These are phyloP conservation scores for Uropetala carovei DNA, from an alignment of 2,888 invertebrate genomes.

Conservation along the genomic window DNA sequence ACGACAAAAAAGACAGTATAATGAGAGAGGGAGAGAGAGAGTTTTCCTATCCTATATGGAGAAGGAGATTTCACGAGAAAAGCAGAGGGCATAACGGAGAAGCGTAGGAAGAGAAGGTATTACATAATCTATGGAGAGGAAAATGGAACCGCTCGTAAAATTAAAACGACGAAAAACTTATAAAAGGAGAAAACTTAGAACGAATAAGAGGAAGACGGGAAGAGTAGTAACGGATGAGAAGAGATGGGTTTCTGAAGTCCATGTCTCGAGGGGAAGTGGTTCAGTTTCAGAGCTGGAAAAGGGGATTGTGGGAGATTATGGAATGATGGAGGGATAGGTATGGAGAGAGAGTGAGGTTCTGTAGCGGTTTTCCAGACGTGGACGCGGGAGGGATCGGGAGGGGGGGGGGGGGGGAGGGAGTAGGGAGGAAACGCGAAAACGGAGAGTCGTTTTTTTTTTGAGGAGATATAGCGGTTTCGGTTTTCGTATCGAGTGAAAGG, in stretches of 20 bases:
- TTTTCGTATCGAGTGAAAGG: background rate
- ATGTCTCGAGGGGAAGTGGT: background rate
- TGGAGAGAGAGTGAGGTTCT: background rate
- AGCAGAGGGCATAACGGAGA: too few species aligned
- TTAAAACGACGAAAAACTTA: too few species aligned
- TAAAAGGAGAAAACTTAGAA: background rate
- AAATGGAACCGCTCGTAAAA: too few species aligned
- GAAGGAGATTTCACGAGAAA: too few species aligned
- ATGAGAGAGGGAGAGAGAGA: too few species aligned
- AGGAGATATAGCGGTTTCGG: background rate
- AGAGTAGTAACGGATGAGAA: background rate
- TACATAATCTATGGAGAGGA: too few species aligned
- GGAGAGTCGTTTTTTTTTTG: background rate
- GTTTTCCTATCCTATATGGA: too few species aligned
- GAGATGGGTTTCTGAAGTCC: slow-evolving; percentile 2
- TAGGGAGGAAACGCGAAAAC: background rate
- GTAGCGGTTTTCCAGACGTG: background rate
- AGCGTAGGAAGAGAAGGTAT: too few species aligned
- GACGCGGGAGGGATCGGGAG: background rate
- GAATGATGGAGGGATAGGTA: background rate
- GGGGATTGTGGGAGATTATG: background rate
- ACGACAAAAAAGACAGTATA: too few species aligned
- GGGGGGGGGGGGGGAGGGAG: background rate
- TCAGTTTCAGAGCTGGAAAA: background rate
- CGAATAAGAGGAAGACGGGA: background rate